Evolutionary conservation across 2,888 invertebrate genomes (phyloP).

Genomic region (Diploptera punctata): DNA sequence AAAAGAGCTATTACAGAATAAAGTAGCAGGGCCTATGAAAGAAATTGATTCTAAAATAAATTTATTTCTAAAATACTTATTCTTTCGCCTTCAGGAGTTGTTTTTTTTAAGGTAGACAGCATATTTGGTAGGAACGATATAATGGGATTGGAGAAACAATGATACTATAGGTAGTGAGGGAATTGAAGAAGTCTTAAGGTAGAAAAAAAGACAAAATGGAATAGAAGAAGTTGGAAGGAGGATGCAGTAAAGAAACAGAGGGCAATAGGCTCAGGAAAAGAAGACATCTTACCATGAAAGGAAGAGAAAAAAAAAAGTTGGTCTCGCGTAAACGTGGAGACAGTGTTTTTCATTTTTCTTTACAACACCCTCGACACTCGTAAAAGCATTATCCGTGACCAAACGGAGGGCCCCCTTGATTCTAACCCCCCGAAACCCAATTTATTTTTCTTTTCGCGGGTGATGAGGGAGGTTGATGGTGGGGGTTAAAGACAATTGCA

Average conservation of each 20-base stretch:
- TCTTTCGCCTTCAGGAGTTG: no score
- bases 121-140: conserved; percentile 9
- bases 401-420: conserved; percentile 48
- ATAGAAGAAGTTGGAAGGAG: conserved; percentile 17
- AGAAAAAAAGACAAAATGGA: conserved; percentile 30
- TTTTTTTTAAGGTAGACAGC: not conserved
- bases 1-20: no score
- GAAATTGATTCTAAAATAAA: no score
- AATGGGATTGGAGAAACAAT: conserved; percentile 5
- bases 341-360: conserved; percentile 90
- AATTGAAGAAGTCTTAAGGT: conserved; percentile 18
- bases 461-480: conserved; percentile 14
- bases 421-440: conserved; percentile 44
- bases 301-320: conserved; percentile 28
- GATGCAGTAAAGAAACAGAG: not conserved
- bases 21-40: no score
- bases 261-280: conserved; percentile 20
- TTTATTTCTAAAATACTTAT: no score
- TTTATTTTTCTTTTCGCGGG: conserved; percentile 45
- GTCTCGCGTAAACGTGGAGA: conserved; percentile 59
- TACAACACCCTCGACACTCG: conserved; percentile 85
- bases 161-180: conserved; percentile 15
- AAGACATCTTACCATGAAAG: not conserved
- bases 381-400: conserved; percentile 89
- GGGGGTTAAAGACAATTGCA: not conserved